These are phyloP conservation scores for Thereva unica DNA, from an alignment of 2,888 invertebrate genomes.

Conservation along the genomic window DNA sequence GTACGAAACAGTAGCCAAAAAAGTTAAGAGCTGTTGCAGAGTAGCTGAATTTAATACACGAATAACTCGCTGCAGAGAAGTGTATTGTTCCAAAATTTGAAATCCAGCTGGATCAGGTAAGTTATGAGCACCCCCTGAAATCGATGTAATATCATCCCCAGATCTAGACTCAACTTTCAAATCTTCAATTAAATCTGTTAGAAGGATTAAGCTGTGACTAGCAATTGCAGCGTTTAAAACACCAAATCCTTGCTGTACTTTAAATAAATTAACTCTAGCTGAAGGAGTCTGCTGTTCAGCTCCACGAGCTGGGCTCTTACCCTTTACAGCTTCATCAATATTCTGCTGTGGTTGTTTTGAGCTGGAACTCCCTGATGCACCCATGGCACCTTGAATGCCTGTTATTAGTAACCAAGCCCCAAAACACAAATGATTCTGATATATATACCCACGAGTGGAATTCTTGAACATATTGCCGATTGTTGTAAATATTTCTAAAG, in stretches of 20 bases:
- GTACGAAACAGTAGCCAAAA: conserved; percentile 86
- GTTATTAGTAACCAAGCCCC: conserved; percentile 87
- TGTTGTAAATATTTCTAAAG: conserved; percentile 81
- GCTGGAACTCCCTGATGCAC: conserved; percentile 66
- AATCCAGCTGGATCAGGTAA: conserved; percentile 55
- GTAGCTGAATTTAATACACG: conserved; percentile 60
- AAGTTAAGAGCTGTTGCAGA: conserved; percentile 73
- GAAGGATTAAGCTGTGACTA: conserved; percentile 77
- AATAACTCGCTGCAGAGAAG: conserved; percentile 59
- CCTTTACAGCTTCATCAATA: conserved; percentile 49
- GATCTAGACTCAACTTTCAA: conserved; percentile 56
- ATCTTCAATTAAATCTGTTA: conserved; percentile 56
- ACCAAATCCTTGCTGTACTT: conserved; percentile 82
- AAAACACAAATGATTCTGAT: conserved; percentile 87
- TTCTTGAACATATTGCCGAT: conserved; percentile 79
- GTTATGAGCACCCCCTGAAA: conserved; percentile 2
- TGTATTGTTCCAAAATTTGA: conserved; percentile 58
- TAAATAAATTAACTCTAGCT: conserved; percentile 69
- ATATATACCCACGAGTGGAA: conserved; percentile 83
- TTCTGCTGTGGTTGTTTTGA: conserved; percentile 61
- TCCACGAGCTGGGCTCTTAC: conserved; percentile 56
- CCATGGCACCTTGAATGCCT: conserved; percentile 82
- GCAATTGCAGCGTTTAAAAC: conserved; percentile 89
- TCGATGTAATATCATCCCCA: conserved; percentile 44
- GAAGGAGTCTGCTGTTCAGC: conserved; percentile 62